Percentiles rank a stretch among this genome's conserved stretches.
These are phyloP conservation scores for Plemyria rubiginata DNA, from an alignment of 2,888 invertebrate species.

Conservation along the genomic window DNA sequence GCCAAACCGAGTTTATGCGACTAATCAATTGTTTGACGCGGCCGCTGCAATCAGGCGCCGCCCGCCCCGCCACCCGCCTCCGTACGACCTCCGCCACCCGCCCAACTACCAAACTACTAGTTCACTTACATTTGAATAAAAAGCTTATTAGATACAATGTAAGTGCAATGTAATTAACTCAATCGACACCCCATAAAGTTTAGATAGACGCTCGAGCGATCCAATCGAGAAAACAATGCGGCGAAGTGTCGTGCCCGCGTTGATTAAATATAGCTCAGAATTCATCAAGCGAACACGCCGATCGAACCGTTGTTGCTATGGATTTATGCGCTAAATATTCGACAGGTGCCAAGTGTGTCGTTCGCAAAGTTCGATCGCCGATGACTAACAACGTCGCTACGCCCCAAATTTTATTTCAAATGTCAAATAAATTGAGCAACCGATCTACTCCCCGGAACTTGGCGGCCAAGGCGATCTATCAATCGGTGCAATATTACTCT, in stretches of 20 bases:
- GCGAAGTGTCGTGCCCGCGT: slow-evolving; percentile 72
- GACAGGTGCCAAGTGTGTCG: slow-evolving; percentile 86
- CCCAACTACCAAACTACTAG: slow-evolving; percentile 29
- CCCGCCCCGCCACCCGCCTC: slow-evolving; percentile 40
- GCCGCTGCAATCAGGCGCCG: slow-evolving; percentile 80
- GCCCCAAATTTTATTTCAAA: slow-evolving; percentile 83
- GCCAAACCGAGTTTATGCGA: slow-evolving; percentile 85
- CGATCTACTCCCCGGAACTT: slow-evolving; percentile 49
- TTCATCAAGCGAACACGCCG: slow-evolving; percentile 77
- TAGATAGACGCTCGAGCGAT: slow-evolving; percentile 67
- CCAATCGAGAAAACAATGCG: slow-evolving; percentile 79
- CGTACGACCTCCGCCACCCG: slow-evolving; percentile 39
- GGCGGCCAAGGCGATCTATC: slow-evolving; percentile 19
- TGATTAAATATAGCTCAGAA: slow-evolving; percentile 84
- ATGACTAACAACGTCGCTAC: slow-evolving; percentile 84
- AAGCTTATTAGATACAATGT: slow-evolving; percentile 29
- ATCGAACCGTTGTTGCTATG: slow-evolving; percentile 80
- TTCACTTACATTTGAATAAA: slow-evolving; percentile 23
- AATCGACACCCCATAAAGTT: slow-evolving; percentile 67
- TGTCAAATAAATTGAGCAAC: slow-evolving; percentile 83
- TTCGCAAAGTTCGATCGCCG: slow-evolving; percentile 79
- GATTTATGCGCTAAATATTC: slow-evolving; percentile 85
- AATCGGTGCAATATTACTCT: slow-evolving; percentile 23
- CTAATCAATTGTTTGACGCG: slow-evolving; percentile 85
- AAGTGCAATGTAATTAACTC: slow-evolving; percentile 54